Percentiles rank a stretch among this genome's conserved stretches.
These are phyloP conservation scores for Limosa lapponica DNA, from an alignment of 2,797 vertebrate genomes.

Conservation along the genomic window DNA sequence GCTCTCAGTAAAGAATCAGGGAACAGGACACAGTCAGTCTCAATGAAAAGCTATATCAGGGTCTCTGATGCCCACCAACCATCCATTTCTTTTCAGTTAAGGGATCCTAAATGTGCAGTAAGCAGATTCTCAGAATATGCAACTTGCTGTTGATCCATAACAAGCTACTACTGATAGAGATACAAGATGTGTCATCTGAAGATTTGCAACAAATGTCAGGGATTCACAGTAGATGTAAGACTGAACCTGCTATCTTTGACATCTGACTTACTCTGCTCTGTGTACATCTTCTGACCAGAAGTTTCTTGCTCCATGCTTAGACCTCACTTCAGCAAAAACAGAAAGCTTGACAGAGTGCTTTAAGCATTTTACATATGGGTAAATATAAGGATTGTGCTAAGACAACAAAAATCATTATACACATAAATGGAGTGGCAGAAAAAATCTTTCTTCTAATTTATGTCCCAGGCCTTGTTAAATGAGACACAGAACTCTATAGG, in stretches of 20 bases:
- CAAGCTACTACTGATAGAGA: background rate
- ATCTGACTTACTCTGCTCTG: background rate
- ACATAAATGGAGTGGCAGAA: background rate
- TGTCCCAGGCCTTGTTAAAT: slow-evolving; percentile 25
- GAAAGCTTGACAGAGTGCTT: background rate
- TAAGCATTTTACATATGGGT: background rate
- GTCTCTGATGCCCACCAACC: background rate
- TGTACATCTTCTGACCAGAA: background rate
- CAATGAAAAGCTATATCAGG: background rate
- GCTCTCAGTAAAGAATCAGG: background rate
- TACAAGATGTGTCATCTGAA: background rate
- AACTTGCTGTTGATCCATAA: background rate
- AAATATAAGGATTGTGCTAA: background rate
- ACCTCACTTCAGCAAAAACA: background rate
- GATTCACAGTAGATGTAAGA: background rate
- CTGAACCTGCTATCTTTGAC: background rate
- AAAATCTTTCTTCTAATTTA: background rate
- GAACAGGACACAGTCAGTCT: background rate
- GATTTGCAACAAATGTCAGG: background rate
- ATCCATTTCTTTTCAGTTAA: background rate
- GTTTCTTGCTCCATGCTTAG: background rate
- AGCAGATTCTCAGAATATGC: background rate
- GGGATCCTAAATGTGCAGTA: background rate
- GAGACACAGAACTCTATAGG: background rate
- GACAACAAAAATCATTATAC: background rate